Conservation (phyloP, 2,797 vertebrate genomes). For the Myotis daubentonii region DNA sequence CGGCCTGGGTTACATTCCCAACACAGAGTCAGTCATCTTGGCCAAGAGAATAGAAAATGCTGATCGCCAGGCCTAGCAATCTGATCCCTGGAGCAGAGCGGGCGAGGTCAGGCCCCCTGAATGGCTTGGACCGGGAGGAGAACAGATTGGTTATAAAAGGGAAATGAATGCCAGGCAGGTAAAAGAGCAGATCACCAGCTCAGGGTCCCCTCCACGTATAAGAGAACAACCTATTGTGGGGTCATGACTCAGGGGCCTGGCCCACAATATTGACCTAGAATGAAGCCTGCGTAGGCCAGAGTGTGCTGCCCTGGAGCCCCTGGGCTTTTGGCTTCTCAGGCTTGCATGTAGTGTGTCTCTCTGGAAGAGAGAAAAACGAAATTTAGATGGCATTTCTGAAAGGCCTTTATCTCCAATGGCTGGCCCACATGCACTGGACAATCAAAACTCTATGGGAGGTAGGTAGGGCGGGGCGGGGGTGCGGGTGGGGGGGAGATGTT, state of each 20-base stretch:
- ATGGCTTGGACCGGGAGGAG: not conserved
- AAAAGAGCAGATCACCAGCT: not conserved
- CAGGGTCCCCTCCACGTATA: not conserved
- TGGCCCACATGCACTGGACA: too few relatives aligned
- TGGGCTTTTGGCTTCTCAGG: not conserved
- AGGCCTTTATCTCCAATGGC: not conserved
- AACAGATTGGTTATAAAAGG: not conserved
- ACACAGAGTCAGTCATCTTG: not conserved
- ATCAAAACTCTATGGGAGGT: not conserved
- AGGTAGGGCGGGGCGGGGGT: accelerated
- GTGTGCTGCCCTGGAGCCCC: not conserved
- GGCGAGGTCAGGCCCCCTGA: not conserved
- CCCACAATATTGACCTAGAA: not conserved
- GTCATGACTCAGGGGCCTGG: not conserved
- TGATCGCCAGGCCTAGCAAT: not conserved
- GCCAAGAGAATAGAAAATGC: not conserved
- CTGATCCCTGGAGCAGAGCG: not conserved
- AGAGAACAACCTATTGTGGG: not conserved
- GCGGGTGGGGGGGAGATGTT: not conserved
- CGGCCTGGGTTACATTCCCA: not conserved
- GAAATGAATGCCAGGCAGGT: not conserved
- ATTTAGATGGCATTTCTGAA: not conserved
- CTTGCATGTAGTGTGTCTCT: not conserved
- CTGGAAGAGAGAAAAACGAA: not conserved
- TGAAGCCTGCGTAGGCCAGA: not conserved